Evolutionary conservation across 2,113 vertebrate species (phyloP).

Genomic region (Stictonetta naevosa): DNA sequence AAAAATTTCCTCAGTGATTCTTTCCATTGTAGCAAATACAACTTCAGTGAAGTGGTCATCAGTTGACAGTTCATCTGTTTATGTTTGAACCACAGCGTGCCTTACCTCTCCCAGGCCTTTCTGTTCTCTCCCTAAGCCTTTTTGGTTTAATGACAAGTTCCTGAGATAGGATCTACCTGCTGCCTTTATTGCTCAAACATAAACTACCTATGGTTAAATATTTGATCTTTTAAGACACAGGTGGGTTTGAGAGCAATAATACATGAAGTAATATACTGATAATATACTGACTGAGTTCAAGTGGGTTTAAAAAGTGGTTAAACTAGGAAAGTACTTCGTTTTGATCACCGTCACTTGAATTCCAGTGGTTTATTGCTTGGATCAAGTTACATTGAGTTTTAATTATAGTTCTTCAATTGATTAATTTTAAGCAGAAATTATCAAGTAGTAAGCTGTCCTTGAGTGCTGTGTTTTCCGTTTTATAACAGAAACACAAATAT

Average conservation of each 20-base stretch:
- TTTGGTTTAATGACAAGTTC: neutral
- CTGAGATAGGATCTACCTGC: conserved; percentile 23
- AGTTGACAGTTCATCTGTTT: neutral
- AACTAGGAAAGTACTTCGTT: neutral
- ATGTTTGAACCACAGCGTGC: neutral
- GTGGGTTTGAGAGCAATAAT: neutral
- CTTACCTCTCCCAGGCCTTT: neutral
- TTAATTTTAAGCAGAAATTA: conserved; percentile 5
- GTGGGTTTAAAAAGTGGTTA: neutral
- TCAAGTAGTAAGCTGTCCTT: neutral
- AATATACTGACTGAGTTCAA: neutral
- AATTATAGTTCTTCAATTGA: neutral
- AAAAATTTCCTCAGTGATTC: neutral
- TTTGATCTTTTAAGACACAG: conserved; percentile 2
- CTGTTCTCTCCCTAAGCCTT: neutral
- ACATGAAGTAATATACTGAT: neutral
- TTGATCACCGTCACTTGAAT: neutral
- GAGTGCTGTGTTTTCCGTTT: neutral
- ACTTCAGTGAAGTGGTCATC: neutral
- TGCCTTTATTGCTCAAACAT: neutral
- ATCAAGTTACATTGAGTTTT: neutral
- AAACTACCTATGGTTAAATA: conserved; percentile 2
- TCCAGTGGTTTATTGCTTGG: neutral
- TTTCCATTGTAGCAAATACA: neutral
- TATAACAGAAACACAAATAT: neutral